phyloP scores from a whole-genome alignment of 2,888 invertebrate genomes.

The Epiblema foenella region DNA sequence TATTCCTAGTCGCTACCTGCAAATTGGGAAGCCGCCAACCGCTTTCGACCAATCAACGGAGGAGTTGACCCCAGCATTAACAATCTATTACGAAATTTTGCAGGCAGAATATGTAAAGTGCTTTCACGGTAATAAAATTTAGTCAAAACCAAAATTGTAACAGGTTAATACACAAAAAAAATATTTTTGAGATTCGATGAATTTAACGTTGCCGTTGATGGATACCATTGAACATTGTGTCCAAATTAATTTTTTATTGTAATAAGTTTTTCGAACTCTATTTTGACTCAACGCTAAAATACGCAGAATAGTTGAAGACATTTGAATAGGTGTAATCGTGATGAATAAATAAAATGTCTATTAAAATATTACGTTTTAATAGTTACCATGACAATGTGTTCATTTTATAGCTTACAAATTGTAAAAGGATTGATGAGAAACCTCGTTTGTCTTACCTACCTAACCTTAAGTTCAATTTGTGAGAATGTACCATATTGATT shows the following conservation, averaged over 20 bases:
- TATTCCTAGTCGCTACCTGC: conserved; percentile 7
- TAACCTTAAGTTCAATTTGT: neutral
- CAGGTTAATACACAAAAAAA: no score
- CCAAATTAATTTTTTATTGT: neutral
- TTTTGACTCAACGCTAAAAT: neutral
- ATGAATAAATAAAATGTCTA: neutral
- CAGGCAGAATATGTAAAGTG: neutral
- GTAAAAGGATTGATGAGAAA: conserved; percentile 7
- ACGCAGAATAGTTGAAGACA: neutral
- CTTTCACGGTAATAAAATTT: no score
- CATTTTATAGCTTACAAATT: neutral
- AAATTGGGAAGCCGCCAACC: conserved; percentile 9
- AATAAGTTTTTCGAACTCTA: neutral
- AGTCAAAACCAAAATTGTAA: no score
- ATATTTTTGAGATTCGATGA: neutral
- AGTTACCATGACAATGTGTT: conserved; percentile 32
- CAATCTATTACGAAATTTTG: neutral
- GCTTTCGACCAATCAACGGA: conserved; percentile 8
- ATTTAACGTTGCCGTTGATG: no score
- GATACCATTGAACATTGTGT: neutral
- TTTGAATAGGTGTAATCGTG: neutral
- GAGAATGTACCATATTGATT: neutral
- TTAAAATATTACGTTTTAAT: conserved; percentile 5
- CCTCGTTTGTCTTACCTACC: neutral
- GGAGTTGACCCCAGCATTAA: neutral